Conservation (phyloP, 1,140 invertebrate genomes). For the Habropoda laboriosa region DNA sequence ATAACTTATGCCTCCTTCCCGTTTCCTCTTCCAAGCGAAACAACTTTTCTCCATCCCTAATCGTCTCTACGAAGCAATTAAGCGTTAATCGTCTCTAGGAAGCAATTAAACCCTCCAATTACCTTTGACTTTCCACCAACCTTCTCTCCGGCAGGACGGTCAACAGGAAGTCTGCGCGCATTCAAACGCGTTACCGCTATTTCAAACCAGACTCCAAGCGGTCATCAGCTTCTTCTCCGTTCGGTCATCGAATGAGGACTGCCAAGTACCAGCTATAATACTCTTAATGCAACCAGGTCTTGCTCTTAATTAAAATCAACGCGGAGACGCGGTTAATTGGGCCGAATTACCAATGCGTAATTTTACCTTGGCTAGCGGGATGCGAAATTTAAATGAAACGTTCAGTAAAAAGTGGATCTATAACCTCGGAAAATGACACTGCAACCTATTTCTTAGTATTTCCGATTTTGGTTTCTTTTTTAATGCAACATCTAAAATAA, state of each 20-base stretch:
- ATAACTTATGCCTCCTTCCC: too few species aligned
- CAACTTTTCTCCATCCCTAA: not conserved
- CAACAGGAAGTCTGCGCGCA: too few species aligned
- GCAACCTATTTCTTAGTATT: too few species aligned
- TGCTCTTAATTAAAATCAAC: constrained; percentile 56
- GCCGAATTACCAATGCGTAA: constrained; percentile 47
- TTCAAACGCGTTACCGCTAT: not conserved
- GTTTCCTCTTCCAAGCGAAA: not conserved
- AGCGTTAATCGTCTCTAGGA: too few species aligned
- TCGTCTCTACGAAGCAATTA: not conserved
- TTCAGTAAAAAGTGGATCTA: too few species aligned
- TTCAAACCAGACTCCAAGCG: not conserved
- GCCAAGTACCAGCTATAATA: not conserved
- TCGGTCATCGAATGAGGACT: constrained; percentile 30
- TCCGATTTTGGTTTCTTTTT: too few species aligned
- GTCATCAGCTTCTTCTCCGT: not conserved
- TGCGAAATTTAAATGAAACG: too few species aligned
- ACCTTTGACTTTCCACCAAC: not conserved
- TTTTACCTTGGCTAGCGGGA: constrained; percentile 27
- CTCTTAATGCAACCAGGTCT: not conserved
- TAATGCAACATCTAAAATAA: too few species aligned
- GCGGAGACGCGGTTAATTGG: constrained; percentile 52
- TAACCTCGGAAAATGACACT: too few species aligned
- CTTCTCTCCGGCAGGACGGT: not conserved
- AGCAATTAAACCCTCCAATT: not conserved